These are phyloP conservation scores for Ptychobarbus kaznakovi DNA, from an alignment of 2,797 vertebrate species.

Conservation along the genomic window DNA sequence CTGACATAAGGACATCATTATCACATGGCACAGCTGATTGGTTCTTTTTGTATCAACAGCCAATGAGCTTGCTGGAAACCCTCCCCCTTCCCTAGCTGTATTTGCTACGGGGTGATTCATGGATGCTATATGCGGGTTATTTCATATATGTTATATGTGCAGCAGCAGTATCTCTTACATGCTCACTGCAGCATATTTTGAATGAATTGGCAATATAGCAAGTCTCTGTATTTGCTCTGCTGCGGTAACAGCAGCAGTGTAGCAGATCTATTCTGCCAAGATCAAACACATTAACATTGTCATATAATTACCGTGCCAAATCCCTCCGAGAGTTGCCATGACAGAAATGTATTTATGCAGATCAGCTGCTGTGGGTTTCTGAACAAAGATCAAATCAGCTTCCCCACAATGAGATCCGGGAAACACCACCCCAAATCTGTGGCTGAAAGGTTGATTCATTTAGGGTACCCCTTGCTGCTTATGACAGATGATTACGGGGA, in stretches of 20 bases:
- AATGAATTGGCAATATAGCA: neutral
- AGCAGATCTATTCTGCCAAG: neutral
- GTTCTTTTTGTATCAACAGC: neutral
- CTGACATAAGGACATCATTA: neutral
- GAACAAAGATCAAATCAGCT: neutral
- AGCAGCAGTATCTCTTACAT: neutral
- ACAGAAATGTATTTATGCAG: neutral
- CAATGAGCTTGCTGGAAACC: neutral
- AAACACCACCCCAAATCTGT: conserved; percentile 37
- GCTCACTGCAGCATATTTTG: neutral
- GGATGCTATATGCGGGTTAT: neutral
- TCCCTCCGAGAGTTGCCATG: neutral
- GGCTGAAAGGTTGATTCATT: conserved; percentile 36
- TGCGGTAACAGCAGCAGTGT: neutral
- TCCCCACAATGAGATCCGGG: conserved; percentile 8
- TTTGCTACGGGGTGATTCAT: neutral
- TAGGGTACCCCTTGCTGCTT: conserved; percentile 2
- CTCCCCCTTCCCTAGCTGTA: neutral
- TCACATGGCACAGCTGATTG: neutral
- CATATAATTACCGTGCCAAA: neutral
- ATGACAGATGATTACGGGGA: neutral
- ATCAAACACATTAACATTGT: neutral
- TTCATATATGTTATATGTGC: neutral
- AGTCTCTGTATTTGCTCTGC: neutral
- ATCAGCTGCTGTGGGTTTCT: conserved; percentile 5